phyloP scores from a whole-genome alignment of 2,888 invertebrate species.

The Oconnorella tubifera region DNA sequence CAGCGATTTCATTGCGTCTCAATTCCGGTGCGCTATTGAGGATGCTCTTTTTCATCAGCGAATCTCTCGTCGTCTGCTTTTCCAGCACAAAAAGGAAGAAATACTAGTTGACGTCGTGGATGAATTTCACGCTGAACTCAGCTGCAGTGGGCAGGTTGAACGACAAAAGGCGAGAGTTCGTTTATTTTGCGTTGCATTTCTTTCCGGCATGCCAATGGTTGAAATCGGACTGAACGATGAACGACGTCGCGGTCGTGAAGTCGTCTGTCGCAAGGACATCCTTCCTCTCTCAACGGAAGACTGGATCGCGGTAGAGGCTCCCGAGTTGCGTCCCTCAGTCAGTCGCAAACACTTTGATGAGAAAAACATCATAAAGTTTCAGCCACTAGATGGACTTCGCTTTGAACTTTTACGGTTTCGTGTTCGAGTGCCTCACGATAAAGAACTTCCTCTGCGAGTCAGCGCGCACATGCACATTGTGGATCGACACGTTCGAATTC shows the following conservation, averaged over 20 bases:
- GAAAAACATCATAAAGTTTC: neutral
- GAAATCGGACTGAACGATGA: conserved; percentile 17
- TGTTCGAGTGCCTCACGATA: neutral
- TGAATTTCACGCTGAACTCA: conserved; percentile 16
- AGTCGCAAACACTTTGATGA: neutral
- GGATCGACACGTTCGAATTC: conserved; percentile 8
- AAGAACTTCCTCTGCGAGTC: neutral
- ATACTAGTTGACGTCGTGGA: conserved; percentile 16
- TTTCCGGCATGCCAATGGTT: conserved; percentile 4
- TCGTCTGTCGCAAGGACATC: neutral
- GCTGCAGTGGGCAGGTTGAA: conserved; percentile 6
- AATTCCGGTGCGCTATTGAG: conserved; percentile 6
- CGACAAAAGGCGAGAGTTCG: conserved; percentile 8
- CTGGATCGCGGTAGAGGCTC: conserved; percentile 11
- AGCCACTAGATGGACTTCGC: conserved; percentile 2
- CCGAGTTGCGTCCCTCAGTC: conserved; percentile 4
- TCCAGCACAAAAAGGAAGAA: conserved; percentile 7
- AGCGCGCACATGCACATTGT: conserved; percentile 1
- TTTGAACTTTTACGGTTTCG: conserved; percentile 11
- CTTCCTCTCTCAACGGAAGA: neutral
- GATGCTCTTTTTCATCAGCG: conserved; percentile 7
- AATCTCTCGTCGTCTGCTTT: neutral
- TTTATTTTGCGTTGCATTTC: conserved; percentile 11
- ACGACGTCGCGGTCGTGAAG: neutral
- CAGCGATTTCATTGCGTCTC: neutral